phyloP scores from a whole-genome alignment of 2,888 invertebrate genomes.

The Cheilosia grossa region DNA sequence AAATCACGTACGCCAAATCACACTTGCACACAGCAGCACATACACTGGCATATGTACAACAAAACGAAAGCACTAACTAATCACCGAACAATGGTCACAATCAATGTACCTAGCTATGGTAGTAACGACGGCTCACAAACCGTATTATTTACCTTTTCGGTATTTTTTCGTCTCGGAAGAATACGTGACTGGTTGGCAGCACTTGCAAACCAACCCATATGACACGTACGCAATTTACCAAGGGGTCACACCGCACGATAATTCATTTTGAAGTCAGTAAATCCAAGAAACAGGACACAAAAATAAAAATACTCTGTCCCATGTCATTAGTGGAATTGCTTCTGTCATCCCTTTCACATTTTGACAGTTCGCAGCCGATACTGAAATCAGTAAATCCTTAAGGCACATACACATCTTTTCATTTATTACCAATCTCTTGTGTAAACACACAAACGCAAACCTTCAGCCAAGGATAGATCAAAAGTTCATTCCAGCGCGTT shows the following conservation, averaged over 20 bases:
- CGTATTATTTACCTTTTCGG: no score
- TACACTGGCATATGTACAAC: neutral
- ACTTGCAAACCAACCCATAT: no score
- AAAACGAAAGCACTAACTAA: conserved; percentile 7
- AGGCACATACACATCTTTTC: neutral
- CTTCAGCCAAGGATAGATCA: conserved; percentile 1
- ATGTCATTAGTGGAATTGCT: conserved; percentile 18
- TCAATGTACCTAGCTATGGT: conserved; percentile 6
- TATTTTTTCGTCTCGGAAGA: no score
- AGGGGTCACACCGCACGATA: conserved; percentile 22
- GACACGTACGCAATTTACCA: conserved; percentile 25
- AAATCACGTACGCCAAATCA: no score
- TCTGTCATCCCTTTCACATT: conserved; percentile 15
- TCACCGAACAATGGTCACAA: conserved; percentile 29
- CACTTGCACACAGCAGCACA: no score
- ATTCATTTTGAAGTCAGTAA: conserved; percentile 34
- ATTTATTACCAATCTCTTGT: neutral
- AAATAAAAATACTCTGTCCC: neutral
- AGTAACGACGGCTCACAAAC: neutral
- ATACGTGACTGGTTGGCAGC: no score
- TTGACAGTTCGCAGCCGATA: conserved; percentile 28
- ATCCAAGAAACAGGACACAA: conserved; percentile 10
- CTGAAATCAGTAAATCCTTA: conserved; percentile 21
- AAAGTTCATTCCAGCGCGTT: conserved; percentile 23
- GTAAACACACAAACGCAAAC: neutral